A percentile compares a stretch with the other conserved stretches of the same genome.
phyloP scores from a whole-genome alignment of 2,113 vertebrate genomes.

The Odontophorus gujanensis region DNA sequence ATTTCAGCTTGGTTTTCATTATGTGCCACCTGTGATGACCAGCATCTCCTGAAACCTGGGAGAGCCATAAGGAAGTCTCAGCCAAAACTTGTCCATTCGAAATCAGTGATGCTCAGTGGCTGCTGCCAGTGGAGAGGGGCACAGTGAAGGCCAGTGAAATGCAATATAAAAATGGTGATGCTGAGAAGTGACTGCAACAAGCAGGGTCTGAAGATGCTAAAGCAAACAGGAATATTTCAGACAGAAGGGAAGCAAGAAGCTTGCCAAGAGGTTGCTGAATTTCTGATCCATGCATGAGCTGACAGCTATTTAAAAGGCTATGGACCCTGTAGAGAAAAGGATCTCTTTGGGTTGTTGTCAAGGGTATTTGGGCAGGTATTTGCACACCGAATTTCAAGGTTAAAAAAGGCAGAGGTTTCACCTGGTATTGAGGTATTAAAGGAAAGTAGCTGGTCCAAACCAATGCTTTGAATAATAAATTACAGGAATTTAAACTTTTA shows the following conservation, averaged over 20 bases:
- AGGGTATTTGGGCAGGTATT: not conserved
- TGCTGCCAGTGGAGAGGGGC: not conserved
- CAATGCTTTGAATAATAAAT: not conserved
- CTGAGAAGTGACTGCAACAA: not conserved
- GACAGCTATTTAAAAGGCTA: not conserved
- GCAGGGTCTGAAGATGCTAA: not conserved
- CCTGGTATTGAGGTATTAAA: not conserved
- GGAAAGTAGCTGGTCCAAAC: not conserved
- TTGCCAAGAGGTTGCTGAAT: constrained; percentile 1
- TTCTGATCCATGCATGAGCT: not conserved
- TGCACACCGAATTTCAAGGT: not conserved
- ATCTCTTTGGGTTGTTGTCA: not conserved
- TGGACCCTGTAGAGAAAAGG: not conserved
- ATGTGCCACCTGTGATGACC: not conserved
- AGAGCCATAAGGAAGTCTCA: not conserved
- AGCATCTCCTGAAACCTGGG: not conserved
- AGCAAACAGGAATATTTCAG: not conserved
- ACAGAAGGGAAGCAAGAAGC: not conserved
- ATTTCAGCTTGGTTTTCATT: not conserved
- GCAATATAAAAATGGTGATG: not conserved
- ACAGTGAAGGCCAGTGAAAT: not conserved
- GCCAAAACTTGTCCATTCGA: not conserved
- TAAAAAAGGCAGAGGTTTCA: not conserved
- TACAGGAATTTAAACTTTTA: not conserved
- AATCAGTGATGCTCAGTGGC: not conserved